Evolutionary conservation across 2,888 invertebrate genomes (phyloP).

Genomic region (Parnassius apollo): DNA sequence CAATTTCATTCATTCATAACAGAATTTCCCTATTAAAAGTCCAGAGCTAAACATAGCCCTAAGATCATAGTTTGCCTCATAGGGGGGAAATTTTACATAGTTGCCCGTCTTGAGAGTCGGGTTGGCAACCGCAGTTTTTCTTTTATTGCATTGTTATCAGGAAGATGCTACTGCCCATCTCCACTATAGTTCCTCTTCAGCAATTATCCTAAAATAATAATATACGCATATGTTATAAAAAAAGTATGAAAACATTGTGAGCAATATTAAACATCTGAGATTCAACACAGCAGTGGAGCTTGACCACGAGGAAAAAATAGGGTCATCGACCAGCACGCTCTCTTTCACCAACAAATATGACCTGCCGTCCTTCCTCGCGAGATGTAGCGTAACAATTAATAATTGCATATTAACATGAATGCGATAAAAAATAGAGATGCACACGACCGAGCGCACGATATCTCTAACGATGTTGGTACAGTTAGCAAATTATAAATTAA

Average conservation of each 20-base stretch:
- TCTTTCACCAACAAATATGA: constrained; percentile 48
- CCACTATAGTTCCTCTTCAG: too few relatives aligned
- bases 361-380: constrained; percentile 41
- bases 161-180: too few relatives aligned
- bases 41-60: too few relatives aligned
- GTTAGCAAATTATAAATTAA: constrained; percentile 14
- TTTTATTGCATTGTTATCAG: too few relatives aligned
- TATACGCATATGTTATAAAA: neutral
- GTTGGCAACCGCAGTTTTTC: too few relatives aligned
- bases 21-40: too few relatives aligned
- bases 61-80: too few relatives aligned
- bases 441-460: constrained; percentile 49
- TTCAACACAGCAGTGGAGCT: constrained; percentile 28
- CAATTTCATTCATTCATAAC: too few relatives aligned
- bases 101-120: too few relatives aligned
- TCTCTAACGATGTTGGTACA: constrained; percentile 15
- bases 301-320: constrained; percentile 27
- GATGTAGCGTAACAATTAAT: constrained; percentile 49
- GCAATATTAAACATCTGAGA: constrained; percentile 4
- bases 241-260: neutral
- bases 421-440: constrained; percentile 50
- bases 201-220: too few relatives aligned
- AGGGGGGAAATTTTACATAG: too few relatives aligned
- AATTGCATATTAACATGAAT: constrained; percentile 44
- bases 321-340: constrained; percentile 48